These are phyloP conservation scores for Hylaeus volcanicus DNA, from an alignment of 1,140 invertebrate genomes.

Conservation along the genomic window DNA sequence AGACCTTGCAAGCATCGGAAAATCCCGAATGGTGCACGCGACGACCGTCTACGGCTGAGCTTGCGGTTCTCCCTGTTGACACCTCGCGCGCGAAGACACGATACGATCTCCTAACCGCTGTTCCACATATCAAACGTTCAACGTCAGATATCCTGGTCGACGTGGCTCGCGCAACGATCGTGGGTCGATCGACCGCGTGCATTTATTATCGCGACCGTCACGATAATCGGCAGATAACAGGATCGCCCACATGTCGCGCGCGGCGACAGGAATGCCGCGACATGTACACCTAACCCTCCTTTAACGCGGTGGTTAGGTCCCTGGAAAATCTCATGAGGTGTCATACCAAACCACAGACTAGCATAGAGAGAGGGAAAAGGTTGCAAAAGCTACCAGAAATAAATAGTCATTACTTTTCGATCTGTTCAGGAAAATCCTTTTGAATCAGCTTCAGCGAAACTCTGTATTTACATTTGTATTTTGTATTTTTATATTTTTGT, in stretches of 20 bases:
- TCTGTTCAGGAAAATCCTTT: no score
- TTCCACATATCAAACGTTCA: conserved; percentile 51
- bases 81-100: conserved; percentile 27
- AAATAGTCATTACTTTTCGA: no score
- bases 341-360: no score
- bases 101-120: conserved; percentile 47
- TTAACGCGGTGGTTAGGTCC: no score
- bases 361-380: no score
- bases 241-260: conserved; percentile 42
- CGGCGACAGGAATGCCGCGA: conserved; percentile 26
- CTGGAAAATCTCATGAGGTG: no score
- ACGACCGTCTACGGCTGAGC: background rate
- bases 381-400: no score
- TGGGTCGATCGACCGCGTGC: conserved; percentile 18
- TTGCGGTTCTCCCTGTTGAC: conserved; percentile 42
- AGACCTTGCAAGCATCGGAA: no score
- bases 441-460: no score
- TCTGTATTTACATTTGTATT: no score
- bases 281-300: background rate
- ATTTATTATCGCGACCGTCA: conserved; percentile 48
- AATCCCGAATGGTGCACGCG: no score
- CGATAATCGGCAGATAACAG: conserved; percentile 52
- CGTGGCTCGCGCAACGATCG: conserved; percentile 14
- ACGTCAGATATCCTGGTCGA: conserved; percentile 48
- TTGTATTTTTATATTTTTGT: no score